phyloP scores from a whole-genome alignment of 2,113 vertebrate genomes.

The Cyanoramphus novaezelandiae region DNA sequence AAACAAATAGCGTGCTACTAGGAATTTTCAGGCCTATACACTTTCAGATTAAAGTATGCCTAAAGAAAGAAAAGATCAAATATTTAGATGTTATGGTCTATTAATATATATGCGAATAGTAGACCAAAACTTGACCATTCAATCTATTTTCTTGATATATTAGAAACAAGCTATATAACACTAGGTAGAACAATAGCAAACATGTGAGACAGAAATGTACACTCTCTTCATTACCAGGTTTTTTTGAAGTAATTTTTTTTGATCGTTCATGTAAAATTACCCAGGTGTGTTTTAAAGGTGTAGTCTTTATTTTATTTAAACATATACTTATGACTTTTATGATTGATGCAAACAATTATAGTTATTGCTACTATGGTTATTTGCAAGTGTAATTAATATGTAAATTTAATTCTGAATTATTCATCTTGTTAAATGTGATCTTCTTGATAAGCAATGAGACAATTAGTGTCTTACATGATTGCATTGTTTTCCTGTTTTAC shows the following conservation, averaged over 20 bases:
- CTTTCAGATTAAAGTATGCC: not conserved
- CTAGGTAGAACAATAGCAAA: not conserved
- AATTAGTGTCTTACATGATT: not conserved
- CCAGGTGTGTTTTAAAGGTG: not conserved
- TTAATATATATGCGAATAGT: not conserved
- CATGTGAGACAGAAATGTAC: not conserved
- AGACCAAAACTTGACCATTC: not conserved
- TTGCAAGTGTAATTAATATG: conserved; percentile 19
- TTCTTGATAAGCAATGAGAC: not conserved
- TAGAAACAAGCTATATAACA: not conserved
- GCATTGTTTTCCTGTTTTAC: not conserved
- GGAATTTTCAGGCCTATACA: not conserved
- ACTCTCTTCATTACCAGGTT: not conserved
- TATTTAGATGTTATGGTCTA: not conserved
- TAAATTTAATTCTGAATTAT: conserved; percentile 44
- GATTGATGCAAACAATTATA: not conserved
- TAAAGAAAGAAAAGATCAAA: not conserved
- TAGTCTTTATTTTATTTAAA: not conserved
- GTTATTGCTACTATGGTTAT: not conserved
- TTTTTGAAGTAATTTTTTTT: not conserved
- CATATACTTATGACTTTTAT: not conserved
- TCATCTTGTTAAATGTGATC: not conserved
- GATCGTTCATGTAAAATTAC: not conserved
- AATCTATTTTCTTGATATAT: not conserved
- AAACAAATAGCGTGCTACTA: not conserved